These are phyloP conservation scores for Ictalurus punctatus DNA, from an alignment of 2,113 vertebrate species.

Conservation along the genomic window DNA sequence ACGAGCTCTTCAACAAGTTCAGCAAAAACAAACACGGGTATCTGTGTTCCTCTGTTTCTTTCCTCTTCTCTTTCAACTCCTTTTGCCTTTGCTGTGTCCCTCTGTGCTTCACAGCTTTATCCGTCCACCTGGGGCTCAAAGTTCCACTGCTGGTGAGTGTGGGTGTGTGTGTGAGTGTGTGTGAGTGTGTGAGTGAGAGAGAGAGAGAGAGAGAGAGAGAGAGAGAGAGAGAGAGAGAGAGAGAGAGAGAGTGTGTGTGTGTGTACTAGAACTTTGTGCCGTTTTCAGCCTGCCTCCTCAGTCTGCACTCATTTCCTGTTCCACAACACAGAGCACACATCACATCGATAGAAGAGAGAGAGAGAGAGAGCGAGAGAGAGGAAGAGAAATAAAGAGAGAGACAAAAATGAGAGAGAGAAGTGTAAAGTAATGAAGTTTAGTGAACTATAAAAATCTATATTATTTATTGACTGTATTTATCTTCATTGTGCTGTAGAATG, in stretches of 20 bases:
- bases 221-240: slow-evolving; percentile 21
- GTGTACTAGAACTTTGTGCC: slow-evolving; percentile 47
- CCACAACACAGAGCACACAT: slow-evolving; percentile 50
- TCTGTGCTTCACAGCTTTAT: background rate
- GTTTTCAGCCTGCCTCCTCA: slow-evolving; percentile 58
- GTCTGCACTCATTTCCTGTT: slow-evolving; percentile 64
- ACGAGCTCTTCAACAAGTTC: background rate
- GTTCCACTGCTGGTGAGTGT: slow-evolving; percentile 25
- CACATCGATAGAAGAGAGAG: slow-evolving; percentile 40
- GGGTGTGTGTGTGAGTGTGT: slow-evolving; percentile 10
- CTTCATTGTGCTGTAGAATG: background rate
- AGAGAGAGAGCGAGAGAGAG: slow-evolving; percentile 34
- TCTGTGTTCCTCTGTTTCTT: background rate
- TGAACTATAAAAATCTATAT: background rate
- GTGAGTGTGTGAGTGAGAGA: slow-evolving; percentile 15
- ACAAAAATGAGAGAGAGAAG: slow-evolving; percentile 4
- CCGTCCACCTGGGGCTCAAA: slow-evolving; percentile 49
- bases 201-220: slow-evolving; percentile 5
- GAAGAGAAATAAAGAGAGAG: slow-evolving; percentile 14
- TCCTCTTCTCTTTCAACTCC: background rate
- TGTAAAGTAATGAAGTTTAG: background rate
- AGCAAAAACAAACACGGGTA: background rate
- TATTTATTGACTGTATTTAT: background rate
- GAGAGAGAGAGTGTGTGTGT: slow-evolving; percentile 39
- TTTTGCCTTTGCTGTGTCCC: background rate